Evolutionary conservation across 1,140 invertebrate genomes (phyloP), one percentile per base, ranked within the genome.

Genomic region (Aplysia californica): DNA sequence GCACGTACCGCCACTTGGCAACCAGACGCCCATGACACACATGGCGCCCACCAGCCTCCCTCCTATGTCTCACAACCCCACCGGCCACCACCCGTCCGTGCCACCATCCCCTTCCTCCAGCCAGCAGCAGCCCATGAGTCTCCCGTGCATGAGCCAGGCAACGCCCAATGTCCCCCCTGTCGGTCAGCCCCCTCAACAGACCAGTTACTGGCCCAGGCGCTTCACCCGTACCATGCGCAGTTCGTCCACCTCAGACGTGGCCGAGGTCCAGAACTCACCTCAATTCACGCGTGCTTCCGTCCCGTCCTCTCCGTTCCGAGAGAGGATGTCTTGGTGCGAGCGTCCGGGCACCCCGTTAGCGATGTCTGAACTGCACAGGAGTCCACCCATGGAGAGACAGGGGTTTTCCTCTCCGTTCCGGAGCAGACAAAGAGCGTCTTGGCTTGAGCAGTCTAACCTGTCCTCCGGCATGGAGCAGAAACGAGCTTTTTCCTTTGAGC

Each of bases 361-460:
- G 1, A 38, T 73, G n/a, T 39, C 70, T 29, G 70, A 73, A 31
- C 50, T 71, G 2, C 70, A 73, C n/a, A 38, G 55, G 31, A 75
- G 72, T 33, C 72, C 72, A 21, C 72, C 64, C 21, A 29, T 65
- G 1, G 72, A 75, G 38, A 50, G 59, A n/a, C 31, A 41, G 10
- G 58, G 38, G 1, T 15, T 75, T 1, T 55, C 72, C 2, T 75
- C 72, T 15, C 61, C 72, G n/a, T 44, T 36, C n/a, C 3, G 58
- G 26, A 64, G 72, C 29, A 50, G 59, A n/a, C 72, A 75, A n/a
- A 65, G 72, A 75, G 41, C 72, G 15, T 75, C 72, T 21, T 75
- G 72, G 72, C 21, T 75, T 3, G 72, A 75, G 26, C 72, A 65
- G 39, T 65, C 72, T 33, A 75, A 65, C 31, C 4, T 75, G 21